phyloP scores from a whole-genome alignment of 2,797 vertebrate species.

The Euphonia xanthogaster region DNA sequence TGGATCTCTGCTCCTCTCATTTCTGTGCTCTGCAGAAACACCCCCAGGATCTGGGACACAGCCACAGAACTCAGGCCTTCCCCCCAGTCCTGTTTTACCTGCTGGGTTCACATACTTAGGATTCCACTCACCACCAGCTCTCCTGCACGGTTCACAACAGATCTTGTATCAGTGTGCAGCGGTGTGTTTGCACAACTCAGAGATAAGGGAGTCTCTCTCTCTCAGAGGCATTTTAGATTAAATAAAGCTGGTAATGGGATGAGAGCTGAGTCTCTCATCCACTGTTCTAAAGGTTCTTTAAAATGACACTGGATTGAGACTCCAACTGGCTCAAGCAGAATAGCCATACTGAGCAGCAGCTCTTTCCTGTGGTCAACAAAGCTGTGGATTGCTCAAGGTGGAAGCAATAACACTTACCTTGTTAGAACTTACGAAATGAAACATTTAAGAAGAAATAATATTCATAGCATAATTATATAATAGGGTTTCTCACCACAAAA shows the following conservation, averaged over 20 bases:
- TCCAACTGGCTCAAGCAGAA: background rate
- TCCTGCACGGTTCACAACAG: background rate
- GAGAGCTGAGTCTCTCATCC: conserved; percentile 7
- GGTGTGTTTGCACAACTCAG: conserved; percentile 25
- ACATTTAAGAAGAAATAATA: background rate
- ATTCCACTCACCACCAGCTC: conserved; percentile 10
- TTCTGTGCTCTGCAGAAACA: background rate
- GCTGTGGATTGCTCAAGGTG: background rate
- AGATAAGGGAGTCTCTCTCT: conserved; percentile 43
- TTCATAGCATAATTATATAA: background rate
- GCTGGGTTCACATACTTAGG: conserved; percentile 4
- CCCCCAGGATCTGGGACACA: background rate
- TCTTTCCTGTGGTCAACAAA: background rate
- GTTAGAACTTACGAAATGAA: background rate
- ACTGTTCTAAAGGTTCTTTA: conserved; percentile 4
- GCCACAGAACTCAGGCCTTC: background rate
- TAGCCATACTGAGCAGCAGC: background rate
- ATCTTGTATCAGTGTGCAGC: background rate
- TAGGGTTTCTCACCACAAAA: background rate
- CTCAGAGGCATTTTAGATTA: conserved; percentile 47
- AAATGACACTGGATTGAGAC: background rate
- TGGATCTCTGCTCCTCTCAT: background rate
- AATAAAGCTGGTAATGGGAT: conserved; percentile 40
- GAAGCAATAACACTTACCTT: background rate
- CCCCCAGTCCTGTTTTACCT: background rate